Evolutionary conservation across 1,140 invertebrate species (phyloP).

Genomic region (Nixonia krombeini): DNA sequence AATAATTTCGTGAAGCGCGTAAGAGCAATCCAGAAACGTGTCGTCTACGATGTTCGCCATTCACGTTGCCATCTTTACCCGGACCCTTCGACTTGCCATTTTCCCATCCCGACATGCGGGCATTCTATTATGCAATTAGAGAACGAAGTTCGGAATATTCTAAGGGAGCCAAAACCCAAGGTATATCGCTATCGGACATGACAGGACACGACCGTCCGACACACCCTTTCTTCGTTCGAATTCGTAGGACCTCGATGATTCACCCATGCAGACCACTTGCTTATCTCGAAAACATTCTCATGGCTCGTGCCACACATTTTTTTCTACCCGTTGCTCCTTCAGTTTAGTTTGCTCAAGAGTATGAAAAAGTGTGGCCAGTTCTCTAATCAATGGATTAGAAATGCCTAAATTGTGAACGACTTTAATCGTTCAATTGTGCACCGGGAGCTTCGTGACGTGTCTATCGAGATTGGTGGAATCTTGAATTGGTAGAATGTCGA

Average conservation of each 20-base stretch:
- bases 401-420: no score
- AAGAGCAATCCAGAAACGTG: constrained; percentile 40
- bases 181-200: constrained; percentile 71
- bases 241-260: constrained; percentile 59
- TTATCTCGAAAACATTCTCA: constrained; percentile 64
- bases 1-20: constrained; percentile 16
- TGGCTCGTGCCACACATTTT: constrained; percentile 35
- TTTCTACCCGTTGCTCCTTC: constrained; percentile 19
- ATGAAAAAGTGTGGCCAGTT: no score
- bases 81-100: constrained; percentile 32
- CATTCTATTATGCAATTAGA: constrained; percentile 71
- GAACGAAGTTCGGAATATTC: constrained; percentile 59
- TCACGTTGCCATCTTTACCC: constrained; percentile 37
- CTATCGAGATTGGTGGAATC: no score
- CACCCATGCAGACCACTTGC: constrained; percentile 56
- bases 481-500: no score
- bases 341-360: no score
- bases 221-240: constrained; percentile 72
- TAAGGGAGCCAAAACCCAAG: constrained; percentile 63
- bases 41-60: constrained; percentile 38
- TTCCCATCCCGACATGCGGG: constrained; percentile 61
- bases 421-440: no score
- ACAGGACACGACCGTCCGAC: constrained; percentile 70
- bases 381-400: no score
- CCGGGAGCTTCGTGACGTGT: no score